Percentiles rank a stretch among this genome's conserved stretches.
Conservation (phyloP, 2,797 vertebrate species). For the Brachyrhaphis roseni region DNA sequence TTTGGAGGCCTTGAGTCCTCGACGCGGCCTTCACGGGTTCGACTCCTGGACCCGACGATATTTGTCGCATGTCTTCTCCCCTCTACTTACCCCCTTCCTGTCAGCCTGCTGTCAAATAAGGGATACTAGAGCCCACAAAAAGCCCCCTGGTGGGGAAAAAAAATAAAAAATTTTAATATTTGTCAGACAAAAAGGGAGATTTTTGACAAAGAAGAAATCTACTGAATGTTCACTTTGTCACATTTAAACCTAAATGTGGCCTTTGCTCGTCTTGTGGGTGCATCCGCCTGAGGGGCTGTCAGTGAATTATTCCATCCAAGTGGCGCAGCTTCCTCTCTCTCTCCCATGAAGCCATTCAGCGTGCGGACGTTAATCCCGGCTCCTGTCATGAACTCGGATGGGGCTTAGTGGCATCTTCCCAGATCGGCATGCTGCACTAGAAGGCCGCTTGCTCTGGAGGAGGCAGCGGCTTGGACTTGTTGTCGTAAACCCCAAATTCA, state of each 20-base stretch:
- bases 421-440: slow-evolving; percentile 53
- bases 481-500: slow-evolving; percentile 14
- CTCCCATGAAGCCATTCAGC: slow-evolving; percentile 7
- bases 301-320: too few species aligned
- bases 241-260: not conserved
- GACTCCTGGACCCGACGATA: too few species aligned
- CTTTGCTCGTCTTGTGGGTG: not conserved
- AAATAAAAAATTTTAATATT: too few species aligned
- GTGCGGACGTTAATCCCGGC: slow-evolving; percentile 50
- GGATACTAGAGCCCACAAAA: too few species aligned
- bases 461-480: slow-evolving; percentile 11
- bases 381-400: slow-evolving; percentile 39
- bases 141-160: too few species aligned
- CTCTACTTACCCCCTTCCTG: too few species aligned
- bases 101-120: too few species aligned
- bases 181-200: not conserved
- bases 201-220: not conserved
- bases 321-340: slow-evolving; percentile 3
- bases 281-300: not conserved
- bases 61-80: too few species aligned
- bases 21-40: too few species aligned
- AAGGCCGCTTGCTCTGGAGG: slow-evolving; percentile 21
- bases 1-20: too few species aligned
- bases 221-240: not conserved
- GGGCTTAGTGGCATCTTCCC: slow-evolving; percentile 54